A percentile compares a stretch with the other conserved stretches of the same genome.
Conservation (phyloP, 1,140 invertebrate genomes). For the Polyergus mexicanus region DNA sequence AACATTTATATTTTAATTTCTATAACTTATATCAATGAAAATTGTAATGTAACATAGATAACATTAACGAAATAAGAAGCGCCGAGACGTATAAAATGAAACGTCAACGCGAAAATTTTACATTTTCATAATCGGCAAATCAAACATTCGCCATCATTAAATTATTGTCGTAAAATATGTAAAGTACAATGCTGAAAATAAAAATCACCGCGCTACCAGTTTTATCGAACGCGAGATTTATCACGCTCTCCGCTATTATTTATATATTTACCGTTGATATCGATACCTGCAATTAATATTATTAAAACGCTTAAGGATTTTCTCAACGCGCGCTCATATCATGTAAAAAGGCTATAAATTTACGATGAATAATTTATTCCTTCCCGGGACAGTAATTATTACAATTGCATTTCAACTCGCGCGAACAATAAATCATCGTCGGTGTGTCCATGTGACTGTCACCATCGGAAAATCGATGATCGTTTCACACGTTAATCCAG, state of each 20-base stretch:
- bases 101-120: constrained; percentile 38
- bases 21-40: not conserved
- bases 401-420: constrained; percentile 59
- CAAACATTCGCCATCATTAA: constrained; percentile 58
- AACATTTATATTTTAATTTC: constrained; percentile 13
- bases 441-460: constrained; percentile 14
- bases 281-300: constrained; percentile 59
- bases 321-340: constrained; percentile 44
- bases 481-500: constrained; percentile 47
- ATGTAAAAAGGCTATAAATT: constrained; percentile 56
- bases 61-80: constrained; percentile 40
- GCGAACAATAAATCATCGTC: constrained; percentile 52
- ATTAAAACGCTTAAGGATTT: constrained; percentile 65
- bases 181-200: constrained; percentile 42
- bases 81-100: constrained; percentile 22
- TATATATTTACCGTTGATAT: constrained; percentile 62
- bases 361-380: constrained; percentile 58
- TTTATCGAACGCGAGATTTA: constrained; percentile 57
- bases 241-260: constrained; percentile 52
- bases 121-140: constrained; percentile 55
- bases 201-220: constrained; percentile 45
- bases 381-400: constrained; percentile 61
- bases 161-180: constrained; percentile 58
- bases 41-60: not conserved
- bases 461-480: constrained; percentile 52